These are phyloP conservation scores for Ceratoteleas bidentatus DNA, from an alignment of 1,140 invertebrate species.

Conservation along the genomic window DNA sequence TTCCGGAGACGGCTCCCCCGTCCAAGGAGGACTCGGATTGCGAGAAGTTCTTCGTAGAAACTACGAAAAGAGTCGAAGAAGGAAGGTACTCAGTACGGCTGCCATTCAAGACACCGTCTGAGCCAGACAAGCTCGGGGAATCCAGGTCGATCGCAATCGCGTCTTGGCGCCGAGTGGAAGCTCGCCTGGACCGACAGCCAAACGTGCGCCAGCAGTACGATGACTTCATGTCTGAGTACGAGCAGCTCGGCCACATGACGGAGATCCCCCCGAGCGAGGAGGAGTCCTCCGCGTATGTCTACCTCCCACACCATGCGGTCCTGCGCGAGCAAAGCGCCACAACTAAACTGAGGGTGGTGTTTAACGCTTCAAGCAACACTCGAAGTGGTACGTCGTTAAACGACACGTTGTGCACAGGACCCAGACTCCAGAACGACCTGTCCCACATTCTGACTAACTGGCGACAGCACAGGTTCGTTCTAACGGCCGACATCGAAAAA, in stretches of 20 bases:
- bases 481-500: not conserved
- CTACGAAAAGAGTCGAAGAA: not conserved
- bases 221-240: not conserved
- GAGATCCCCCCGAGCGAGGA: not conserved
- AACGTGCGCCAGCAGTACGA: too few species aligned
- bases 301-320: too few species aligned
- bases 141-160: too few species aligned
- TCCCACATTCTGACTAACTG: not conserved
- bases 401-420: slow-evolving; percentile 4
- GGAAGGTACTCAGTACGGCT: too few species aligned
- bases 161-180: too few species aligned
- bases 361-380: slow-evolving; percentile 19
- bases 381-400: slow-evolving; percentile 5
- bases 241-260: not conserved
- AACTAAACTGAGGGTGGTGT: slow-evolving; percentile 62
- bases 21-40: not conserved
- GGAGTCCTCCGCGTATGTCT: too few species aligned
- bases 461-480: not conserved
- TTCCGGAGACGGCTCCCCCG: not conserved
- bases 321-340: too few species aligned
- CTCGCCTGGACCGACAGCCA: too few species aligned
- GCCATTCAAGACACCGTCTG: too few species aligned
- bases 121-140: too few species aligned
- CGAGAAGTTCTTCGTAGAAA: not conserved
- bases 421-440: slow-evolving; percentile 47